These are phyloP conservation scores for Dromius quadrimaculatus DNA, from an alignment of 2,888 invertebrate species.

Conservation along the genomic window DNA sequence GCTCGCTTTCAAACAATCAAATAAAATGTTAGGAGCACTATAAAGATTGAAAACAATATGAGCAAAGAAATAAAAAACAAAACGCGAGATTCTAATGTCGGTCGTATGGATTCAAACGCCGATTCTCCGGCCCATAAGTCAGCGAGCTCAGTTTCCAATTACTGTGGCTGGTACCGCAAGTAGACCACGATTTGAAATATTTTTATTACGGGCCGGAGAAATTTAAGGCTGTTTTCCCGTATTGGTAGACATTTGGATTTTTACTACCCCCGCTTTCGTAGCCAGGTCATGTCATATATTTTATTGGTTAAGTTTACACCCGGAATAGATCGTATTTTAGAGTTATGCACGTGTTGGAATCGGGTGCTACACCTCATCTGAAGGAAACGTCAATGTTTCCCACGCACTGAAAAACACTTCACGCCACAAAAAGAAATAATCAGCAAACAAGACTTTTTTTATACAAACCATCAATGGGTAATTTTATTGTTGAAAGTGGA, in stretches of 20 bases:
- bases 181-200: constrained; percentile 49
- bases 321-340: constrained; percentile 49
- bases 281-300: constrained; percentile 52
- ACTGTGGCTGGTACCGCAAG: constrained; percentile 25
- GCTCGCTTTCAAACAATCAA: constrained; percentile 10
- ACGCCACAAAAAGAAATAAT: background rate
- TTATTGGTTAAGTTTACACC: constrained; percentile 50
- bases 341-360: constrained; percentile 42
- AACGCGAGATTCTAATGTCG: constrained; percentile 35
- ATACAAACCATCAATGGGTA: too few relatives aligned
- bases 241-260: constrained; percentile 51
- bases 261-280: constrained; percentile 41
- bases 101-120: constrained; percentile 48
- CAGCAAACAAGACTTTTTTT: background rate
- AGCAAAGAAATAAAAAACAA: constrained; percentile 26
- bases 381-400: background rate
- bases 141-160: constrained; percentile 47
- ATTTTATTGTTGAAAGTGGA: too few relatives aligned
- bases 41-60: constrained; percentile 24
- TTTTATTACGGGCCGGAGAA: constrained; percentile 49
- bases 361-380: background rate
- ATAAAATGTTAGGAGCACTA: background rate
- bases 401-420: background rate
- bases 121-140: constrained; percentile 39
- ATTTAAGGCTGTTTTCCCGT: constrained; percentile 50